Conservation (phyloP, 2,797 vertebrate genomes). For the Hydrolagus colliei region DNA sequence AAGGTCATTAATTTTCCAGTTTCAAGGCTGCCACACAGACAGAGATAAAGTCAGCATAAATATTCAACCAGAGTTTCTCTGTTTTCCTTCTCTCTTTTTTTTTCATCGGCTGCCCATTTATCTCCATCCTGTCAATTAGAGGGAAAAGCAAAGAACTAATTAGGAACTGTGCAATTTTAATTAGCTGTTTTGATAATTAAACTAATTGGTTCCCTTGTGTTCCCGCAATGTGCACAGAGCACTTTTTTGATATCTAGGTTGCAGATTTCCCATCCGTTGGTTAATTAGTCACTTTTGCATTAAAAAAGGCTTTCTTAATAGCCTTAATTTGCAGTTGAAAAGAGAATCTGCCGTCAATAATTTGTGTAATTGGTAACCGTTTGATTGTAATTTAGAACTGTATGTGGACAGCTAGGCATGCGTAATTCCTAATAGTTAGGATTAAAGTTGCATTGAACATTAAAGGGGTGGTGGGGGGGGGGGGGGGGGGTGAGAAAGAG, state of each 20-base stretch:
- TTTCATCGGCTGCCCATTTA: constrained; percentile 98
- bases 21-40: constrained; percentile 99
- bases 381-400: constrained; percentile 99
- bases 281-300: constrained; percentile 99
- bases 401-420: constrained; percentile 98
- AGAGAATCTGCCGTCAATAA: constrained; percentile 99
- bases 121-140: constrained; percentile 99
- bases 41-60: constrained; percentile 99
- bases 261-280: constrained; percentile 99
- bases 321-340: constrained; percentile 99
- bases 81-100: constrained; percentile 83
- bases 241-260: constrained; percentile 99
- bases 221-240: constrained; percentile 99
- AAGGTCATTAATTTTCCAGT: constrained; percentile 99
- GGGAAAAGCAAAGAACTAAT: constrained; percentile 99
- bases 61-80: constrained; percentile 98
- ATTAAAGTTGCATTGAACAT: constrained; percentile 99
- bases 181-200: constrained; percentile 99
- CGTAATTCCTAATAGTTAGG: constrained; percentile 99
- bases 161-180: constrained; percentile 99
- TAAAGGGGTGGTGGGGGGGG: constrained; percentile 81
- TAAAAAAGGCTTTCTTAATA: constrained; percentile 99
- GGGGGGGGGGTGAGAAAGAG: not conserved
- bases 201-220: constrained; percentile 99
- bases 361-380: constrained; percentile 99